Evolutionary conservation across 1,140 invertebrate genomes (phyloP).

Genomic region (Drosophila kikkawai): DNA sequence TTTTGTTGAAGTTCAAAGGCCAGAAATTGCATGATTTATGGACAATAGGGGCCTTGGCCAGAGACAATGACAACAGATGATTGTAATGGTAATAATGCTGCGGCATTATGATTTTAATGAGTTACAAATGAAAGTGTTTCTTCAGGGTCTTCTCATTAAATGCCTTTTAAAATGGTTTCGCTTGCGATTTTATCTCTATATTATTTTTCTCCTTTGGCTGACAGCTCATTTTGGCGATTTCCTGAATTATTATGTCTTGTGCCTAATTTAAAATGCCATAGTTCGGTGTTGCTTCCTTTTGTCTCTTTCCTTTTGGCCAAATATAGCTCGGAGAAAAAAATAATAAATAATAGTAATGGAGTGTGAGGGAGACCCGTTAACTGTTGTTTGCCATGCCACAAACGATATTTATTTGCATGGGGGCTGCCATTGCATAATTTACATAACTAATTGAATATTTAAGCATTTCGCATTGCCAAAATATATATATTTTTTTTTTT

Average conservation of each 20-base stretch:
- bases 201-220: constrained; percentile 34
- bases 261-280: constrained; percentile 45
- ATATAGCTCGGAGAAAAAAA: constrained; percentile 18
- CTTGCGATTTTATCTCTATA: constrained; percentile 18
- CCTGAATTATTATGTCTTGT: constrained; percentile 36
- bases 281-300: constrained; percentile 12
- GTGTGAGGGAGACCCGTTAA: constrained; percentile 30
- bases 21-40: constrained; percentile 70
- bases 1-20: constrained; percentile 25
- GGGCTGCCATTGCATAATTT: constrained; percentile 53
- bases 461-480: constrained; percentile 52
- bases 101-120: constrained; percentile 79
- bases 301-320: constrained; percentile 24
- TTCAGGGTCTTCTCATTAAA: constrained; percentile 22
- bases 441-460: constrained; percentile 70
- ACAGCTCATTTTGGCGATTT: constrained; percentile 39
- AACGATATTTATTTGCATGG: constrained; percentile 42
- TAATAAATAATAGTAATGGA: constrained; percentile 40
- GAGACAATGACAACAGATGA: constrained; percentile 34
- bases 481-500: constrained; percentile 14
- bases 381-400: constrained; percentile 8
- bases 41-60: constrained; percentile 38
- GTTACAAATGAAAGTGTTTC: constrained; percentile 73
- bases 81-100: constrained; percentile 47
- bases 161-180: constrained; percentile 35